Conservation (phyloP, 37 sponge, comb jelly and placozoan genomes). For the Hormiphora californensis region DNA sequence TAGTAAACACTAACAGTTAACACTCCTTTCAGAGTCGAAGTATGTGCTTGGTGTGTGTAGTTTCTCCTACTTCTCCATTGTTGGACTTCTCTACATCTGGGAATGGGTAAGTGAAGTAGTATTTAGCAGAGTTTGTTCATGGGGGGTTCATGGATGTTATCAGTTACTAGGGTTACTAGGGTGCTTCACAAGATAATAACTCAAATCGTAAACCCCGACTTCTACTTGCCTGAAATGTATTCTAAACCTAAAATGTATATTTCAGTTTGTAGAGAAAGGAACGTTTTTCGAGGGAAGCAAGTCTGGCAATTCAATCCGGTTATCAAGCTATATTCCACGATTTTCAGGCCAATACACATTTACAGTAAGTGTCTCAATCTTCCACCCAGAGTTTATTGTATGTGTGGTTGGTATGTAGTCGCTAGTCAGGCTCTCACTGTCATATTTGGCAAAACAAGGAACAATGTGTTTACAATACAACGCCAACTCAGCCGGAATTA, state of each 20-base stretch:
- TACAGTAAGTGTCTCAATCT: background rate
- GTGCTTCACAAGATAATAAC: too few relatives aligned
- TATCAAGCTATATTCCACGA: constrained; percentile 31
- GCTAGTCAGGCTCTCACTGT: too few relatives aligned
- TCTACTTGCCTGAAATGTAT: too few relatives aligned
- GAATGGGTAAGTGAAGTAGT: constrained; percentile 8
- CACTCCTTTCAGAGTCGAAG: constrained; percentile 18
- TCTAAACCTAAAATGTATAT: too few relatives aligned
- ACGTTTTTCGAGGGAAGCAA: constrained; percentile 22
- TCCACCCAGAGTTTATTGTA: too few relatives aligned
- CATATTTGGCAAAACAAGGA: too few relatives aligned
- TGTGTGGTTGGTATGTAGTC: too few relatives aligned
- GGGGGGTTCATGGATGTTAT: too few relatives aligned
- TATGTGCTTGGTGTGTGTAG: background rate
- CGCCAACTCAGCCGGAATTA: too few relatives aligned
- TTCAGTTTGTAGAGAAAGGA: constrained; percentile 46
- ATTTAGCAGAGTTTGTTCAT: background rate
- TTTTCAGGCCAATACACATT: constrained; percentile 21
- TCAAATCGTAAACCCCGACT: too few relatives aligned
- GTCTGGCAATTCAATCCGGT: background rate
- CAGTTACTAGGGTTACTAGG: too few relatives aligned
- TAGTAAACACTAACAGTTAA: background rate
- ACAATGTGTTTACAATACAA: too few relatives aligned
- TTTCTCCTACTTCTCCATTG: background rate
- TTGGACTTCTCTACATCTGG: constrained; percentile 14